A percentile compares a stretch with the other conserved stretches of the same genome.
phyloP scores from a whole-genome alignment of 37 sponge, comb jelly and placozoan genomes.

The Agelas oroides region DNA sequence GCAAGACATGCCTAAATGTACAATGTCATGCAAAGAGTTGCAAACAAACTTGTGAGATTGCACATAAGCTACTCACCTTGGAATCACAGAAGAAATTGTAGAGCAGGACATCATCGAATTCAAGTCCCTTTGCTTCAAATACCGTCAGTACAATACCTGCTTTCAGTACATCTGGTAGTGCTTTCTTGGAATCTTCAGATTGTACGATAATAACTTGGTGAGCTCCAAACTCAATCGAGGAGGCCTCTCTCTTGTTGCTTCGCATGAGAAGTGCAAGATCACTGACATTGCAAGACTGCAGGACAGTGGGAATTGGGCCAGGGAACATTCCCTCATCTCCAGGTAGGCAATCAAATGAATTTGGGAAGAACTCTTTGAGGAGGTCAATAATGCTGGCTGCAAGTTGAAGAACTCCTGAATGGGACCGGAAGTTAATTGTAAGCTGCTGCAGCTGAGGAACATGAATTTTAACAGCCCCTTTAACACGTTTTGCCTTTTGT shows the following conservation, averaged over 20 bases:
- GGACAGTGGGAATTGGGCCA: constrained; percentile 71
- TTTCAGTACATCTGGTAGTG: constrained; percentile 62
- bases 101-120: constrained; percentile 91
- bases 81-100: constrained; percentile 89
- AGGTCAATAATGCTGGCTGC: constrained; percentile 78
- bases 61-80: too few relatives aligned
- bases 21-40: too few relatives aligned
- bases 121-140: constrained; percentile 88
- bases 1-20: too few relatives aligned
- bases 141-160: constrained; percentile 75
- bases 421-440: constrained; percentile 77
- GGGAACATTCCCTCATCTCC: constrained; percentile 53
- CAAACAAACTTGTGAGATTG: too few relatives aligned
- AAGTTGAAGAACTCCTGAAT: constrained; percentile 72
- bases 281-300: constrained; percentile 38
- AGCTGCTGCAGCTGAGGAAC: constrained; percentile 70
- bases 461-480: not conserved
- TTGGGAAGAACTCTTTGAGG: constrained; percentile 52
- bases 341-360: constrained; percentile 72
- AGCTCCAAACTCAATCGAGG: constrained; percentile 88
- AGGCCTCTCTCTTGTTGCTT: constrained; percentile 53
- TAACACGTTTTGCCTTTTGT: not conserved
- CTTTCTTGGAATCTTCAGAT: constrained; percentile 65
- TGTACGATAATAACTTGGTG: constrained; percentile 84
- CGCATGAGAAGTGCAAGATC: constrained; percentile 65